Evolutionary conservation across 2,113 vertebrate genomes (phyloP), one percentile per base, ranked within the genome.

Genomic region (Ceyx melanurus): DNA sequence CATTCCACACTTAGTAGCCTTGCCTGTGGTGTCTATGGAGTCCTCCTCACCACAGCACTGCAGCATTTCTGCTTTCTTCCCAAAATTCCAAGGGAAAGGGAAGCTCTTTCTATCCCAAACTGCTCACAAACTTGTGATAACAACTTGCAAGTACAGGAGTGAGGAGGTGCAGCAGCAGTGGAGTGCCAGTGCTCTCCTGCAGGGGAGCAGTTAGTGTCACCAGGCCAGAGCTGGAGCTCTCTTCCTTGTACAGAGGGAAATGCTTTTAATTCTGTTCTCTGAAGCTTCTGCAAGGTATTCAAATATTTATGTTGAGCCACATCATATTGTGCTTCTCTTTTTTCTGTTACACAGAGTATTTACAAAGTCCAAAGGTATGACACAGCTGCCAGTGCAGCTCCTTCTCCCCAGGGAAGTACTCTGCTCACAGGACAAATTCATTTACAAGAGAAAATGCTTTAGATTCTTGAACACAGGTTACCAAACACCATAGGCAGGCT

Each of bases 41-140:
- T 45, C 45, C 46, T 33, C 0, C 0, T 42, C 21, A 80, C 28
- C 4, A 2, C 12, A 13, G 31, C 5, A 37, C 28, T 8, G 19
- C n/a, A 77, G 31, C 45, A 58, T 26, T 60, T 48, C 51, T 73
- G 31, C 29, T 76, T 31, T 31, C 20, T 29, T 81, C 43, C 23
- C 40, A 81, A 56, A 56, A 66, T 13, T 22, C 15, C 13, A 37
- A 46, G 46, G 43, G 48, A 33, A 45, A 53, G 17, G 15, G 23
- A 40, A 42, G 4, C 9, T 29, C 11, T 17, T 31, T 29, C 35
- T 79, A 35, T 22, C 15, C 50, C 42, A 28, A 56, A 56, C 16
- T 66, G 22, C 31, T 71, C 40, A n/a, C 22, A 64, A 19, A 33
- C 16, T 64, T 18, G 23, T 4, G 5, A 18, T 10, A 75, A 29